Conservation (phyloP, 2,113 vertebrate genomes). For the Upupa epops region DNA sequence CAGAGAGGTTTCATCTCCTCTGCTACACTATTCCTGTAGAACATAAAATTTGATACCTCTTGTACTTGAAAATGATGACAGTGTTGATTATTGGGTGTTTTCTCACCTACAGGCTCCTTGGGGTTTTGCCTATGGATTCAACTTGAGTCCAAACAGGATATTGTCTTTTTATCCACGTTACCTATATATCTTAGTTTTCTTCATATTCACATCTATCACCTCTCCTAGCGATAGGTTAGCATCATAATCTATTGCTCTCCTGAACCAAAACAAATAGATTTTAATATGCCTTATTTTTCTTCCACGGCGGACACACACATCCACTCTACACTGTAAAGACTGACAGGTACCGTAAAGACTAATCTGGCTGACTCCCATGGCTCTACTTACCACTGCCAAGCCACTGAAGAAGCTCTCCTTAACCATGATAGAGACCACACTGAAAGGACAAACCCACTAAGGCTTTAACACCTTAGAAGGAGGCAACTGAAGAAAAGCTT, state of each 20-base stretch:
- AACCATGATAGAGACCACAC: not conserved
- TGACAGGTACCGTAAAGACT: not conserved
- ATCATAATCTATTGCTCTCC: not conserved
- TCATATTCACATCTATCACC: not conserved
- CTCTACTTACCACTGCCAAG: not conserved
- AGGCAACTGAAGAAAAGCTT: not conserved
- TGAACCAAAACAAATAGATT: not conserved
- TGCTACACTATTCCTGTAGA: not conserved
- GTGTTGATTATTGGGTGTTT: not conserved
- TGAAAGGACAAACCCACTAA: not conserved
- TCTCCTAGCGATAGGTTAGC: not conserved
- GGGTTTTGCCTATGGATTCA: not conserved
- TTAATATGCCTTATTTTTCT: not conserved
- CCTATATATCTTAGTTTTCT: not conserved
- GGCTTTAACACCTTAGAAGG: not conserved
- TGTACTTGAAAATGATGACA: not conserved
- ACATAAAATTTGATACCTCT: not conserved
- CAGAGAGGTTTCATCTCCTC: not conserved
- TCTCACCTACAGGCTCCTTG: not conserved
- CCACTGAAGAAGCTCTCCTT: not conserved
- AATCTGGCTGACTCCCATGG: not conserved
- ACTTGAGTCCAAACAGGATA: not conserved
- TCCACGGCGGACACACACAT: not conserved
- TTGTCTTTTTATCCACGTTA: not conserved
- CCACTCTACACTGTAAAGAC: not conserved